phyloP scores from a whole-genome alignment of 1,140 invertebrate genomes.

The Listronotus oregonensis region DNA sequence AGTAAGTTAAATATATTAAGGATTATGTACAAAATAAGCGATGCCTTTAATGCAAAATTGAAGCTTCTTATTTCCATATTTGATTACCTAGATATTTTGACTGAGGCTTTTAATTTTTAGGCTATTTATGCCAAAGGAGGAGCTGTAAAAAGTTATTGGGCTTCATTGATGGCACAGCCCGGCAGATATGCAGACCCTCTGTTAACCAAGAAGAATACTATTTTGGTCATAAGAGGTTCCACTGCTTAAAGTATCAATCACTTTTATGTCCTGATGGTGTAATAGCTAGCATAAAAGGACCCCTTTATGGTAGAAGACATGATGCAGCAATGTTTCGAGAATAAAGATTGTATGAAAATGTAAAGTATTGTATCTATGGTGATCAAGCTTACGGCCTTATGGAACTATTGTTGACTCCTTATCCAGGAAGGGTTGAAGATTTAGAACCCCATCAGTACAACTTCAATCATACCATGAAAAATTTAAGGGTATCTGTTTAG shows the following conservation, averaged over 20 bases:
- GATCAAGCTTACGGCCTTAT: constrained; percentile 30
- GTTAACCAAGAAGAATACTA: no score
- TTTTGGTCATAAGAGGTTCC: constrained; percentile 36
- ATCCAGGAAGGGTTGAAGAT: neutral
- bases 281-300: constrained; percentile 29
- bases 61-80: no score
- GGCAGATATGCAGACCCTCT: no score
- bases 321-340: constrained; percentile 39
- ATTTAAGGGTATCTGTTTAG: constrained; percentile 32
- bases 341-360: constrained; percentile 24
- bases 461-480: constrained; percentile 35
- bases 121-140: no score
- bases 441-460: constrained; percentile 12
- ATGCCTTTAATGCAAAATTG: no score
- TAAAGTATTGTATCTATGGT: constrained; percentile 38
- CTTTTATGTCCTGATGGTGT: constrained; percentile 40
- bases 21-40: no score
- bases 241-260: constrained; percentile 39
- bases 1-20: no score
- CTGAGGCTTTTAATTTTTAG: no score
- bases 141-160: no score
- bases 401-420: constrained; percentile 29
- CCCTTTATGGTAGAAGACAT: constrained; percentile 33
- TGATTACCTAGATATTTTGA: no score
- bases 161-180: no score